These are phyloP conservation scores for Phymastichus coffea DNA, from an alignment of 1,140 invertebrate genomes.

Conservation along the genomic window DNA sequence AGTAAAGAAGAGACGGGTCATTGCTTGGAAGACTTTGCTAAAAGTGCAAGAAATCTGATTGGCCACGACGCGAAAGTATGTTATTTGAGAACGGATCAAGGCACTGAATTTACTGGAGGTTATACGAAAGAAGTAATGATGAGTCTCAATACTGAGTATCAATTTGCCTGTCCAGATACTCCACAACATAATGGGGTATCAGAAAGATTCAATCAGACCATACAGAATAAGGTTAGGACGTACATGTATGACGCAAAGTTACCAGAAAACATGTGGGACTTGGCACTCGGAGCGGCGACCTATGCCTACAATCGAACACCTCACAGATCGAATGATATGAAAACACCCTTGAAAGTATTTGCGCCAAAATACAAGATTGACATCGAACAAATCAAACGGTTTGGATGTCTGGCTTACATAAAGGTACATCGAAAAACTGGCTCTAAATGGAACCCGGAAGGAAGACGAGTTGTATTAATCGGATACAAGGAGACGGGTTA, in stretches of 20 bases:
- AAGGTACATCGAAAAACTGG: not conserved
- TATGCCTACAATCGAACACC: conserved; percentile 37
- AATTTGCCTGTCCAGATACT: too few relatives aligned
- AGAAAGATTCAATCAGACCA: conserved; percentile 32
- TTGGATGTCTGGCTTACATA: conserved; percentile 6
- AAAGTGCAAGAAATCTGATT: too few relatives aligned
- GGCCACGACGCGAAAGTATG: too few relatives aligned
- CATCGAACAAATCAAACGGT: conserved; percentile 1
- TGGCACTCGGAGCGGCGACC: conserved; percentile 36
- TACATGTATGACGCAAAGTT: conserved; percentile 41
- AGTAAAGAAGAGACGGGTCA: too few relatives aligned
- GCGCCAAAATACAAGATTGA: not conserved
- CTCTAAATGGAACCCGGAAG: not conserved
- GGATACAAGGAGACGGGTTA: conserved; percentile 1
- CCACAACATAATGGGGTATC: too few relatives aligned
- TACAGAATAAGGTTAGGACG: conserved; percentile 36
- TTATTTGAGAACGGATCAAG: too few relatives aligned
- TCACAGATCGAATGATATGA: conserved; percentile 10
- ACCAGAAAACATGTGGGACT: conserved; percentile 38
- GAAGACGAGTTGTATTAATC: not conserved
- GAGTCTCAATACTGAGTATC: too few relatives aligned
- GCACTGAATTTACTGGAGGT: too few relatives aligned
- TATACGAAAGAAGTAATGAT: too few relatives aligned
- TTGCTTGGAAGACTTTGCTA: too few relatives aligned
- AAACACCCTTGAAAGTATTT: conserved; percentile 6